Conservation (phyloP, 2,797 vertebrate species). For the Pseudochaenichthys georgianus region DNA sequence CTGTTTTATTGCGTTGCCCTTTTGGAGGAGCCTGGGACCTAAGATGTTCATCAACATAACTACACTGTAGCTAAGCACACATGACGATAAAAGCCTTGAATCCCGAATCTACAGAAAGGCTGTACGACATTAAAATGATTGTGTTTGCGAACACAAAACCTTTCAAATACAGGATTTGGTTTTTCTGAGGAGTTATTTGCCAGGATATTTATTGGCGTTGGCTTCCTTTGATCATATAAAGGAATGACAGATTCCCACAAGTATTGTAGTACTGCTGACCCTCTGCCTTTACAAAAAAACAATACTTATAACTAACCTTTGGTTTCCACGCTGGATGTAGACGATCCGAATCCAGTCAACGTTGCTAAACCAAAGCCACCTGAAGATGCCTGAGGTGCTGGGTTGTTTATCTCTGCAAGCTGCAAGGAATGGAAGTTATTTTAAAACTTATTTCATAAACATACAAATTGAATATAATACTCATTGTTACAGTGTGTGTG, state of each 20-base stretch:
- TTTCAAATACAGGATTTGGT: not conserved
- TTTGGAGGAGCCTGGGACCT: too few relatives aligned
- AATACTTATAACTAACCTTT: slow-evolving; percentile 79
- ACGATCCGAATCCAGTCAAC: slow-evolving; percentile 65
- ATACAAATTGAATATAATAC: not conserved
- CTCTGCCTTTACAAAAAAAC: not conserved
- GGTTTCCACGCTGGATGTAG: slow-evolving; percentile 74
- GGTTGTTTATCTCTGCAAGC: slow-evolving; percentile 86
- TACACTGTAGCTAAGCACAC: too few relatives aligned
- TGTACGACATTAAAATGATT: too few relatives aligned
- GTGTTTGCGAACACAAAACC: too few relatives aligned
- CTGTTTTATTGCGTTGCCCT: too few relatives aligned
- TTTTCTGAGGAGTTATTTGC: not conserved
- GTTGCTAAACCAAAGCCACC: slow-evolving; percentile 75
- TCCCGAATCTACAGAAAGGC: too few relatives aligned
- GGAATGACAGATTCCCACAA: not conserved
- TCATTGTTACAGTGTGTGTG: not conserved
- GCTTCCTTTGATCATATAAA: not conserved
- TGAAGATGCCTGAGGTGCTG: slow-evolving; percentile 59
- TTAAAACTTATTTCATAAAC: not conserved
- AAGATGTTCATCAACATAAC: too few relatives aligned
- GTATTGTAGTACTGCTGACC: not conserved
- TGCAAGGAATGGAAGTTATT: slow-evolving; percentile 60
- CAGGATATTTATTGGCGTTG: not conserved
- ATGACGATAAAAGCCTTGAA: too few relatives aligned